Evolutionary conservation across 2,797 vertebrate species (phyloP).

Genomic region (Acestrorhynchus altus): DNA sequence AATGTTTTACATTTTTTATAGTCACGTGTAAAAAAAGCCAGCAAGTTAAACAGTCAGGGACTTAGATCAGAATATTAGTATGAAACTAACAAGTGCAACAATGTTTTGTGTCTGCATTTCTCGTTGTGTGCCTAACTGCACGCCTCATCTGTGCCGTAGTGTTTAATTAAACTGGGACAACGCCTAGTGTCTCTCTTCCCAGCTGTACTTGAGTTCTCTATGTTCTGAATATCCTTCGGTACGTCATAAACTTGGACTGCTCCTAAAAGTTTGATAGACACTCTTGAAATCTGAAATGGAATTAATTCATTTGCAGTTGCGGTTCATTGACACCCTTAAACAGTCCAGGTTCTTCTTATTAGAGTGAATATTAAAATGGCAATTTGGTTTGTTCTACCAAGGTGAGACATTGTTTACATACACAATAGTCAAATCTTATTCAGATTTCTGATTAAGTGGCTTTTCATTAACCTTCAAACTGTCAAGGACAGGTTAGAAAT

Average conservation of each 20-base stretch:
- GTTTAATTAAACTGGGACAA: not conserved
- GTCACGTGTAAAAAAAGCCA: not conserved
- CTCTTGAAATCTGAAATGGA: no score
- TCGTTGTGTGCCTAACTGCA: not conserved
- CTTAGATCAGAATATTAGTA: not conserved
- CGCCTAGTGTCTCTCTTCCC: not conserved
- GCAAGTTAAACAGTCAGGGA: not conserved
- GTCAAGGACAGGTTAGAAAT: not conserved
- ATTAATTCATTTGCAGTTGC: no score
- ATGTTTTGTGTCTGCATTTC: not conserved
- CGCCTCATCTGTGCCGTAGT: not conserved
- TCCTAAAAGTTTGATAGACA: no score
- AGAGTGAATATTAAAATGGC: no score
- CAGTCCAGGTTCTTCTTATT: no score
- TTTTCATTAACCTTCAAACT: no score
- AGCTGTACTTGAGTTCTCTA: not conserved
- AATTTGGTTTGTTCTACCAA: no score
- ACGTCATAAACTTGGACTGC: not conserved
- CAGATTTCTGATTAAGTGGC: no score
- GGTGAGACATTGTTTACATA: no score
- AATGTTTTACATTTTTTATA: not conserved
- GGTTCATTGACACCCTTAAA: not conserved
- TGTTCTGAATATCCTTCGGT: not conserved
- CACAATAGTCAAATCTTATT: no score
- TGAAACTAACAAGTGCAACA: not conserved